Base-by-base conservation (phyloP, 2,797 vertebrate genomes). In the Lycodopsis pacificus region DNA sequence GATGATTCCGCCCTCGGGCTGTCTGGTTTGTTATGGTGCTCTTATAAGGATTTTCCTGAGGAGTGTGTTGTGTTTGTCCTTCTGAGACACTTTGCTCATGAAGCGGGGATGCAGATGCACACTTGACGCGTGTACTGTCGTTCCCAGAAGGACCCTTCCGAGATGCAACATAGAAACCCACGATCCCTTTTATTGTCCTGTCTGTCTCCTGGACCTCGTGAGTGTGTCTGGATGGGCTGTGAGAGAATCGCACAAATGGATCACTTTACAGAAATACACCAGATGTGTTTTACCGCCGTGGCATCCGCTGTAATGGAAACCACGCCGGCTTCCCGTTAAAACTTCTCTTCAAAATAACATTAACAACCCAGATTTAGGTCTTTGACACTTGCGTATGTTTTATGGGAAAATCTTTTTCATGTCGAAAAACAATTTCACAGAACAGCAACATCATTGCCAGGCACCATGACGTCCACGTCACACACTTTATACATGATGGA, bases 41-140 rank as follows among this genome's bases (percentile, higher is more conserved):
- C 48, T 27, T 36, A 3, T 15, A 9, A 68, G 44, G 30, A 8
- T 75, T 69, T 69, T 80, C 38, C 70, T 20, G 44, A 72, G 27
- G 54, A 65, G 51, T 4, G 57, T 34, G 19, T 44, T 14, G 57
- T 19, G 44, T 73, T 65, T 54, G 63, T 53, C 53, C 59, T 49
- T 73, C 40, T 0, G 25, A 68, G 65, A 42, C 59, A 19, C 20
- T 32, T 48, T 65, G 44, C 25, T 61, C 36, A 8, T 34, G 40
- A 36, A 44, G 36, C 34, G 7, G 3, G 17, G 22, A 49, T 48
- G 13, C 27, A 48, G 59, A 57, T 30, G 32, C 49, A 34, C 12
- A 30, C 27, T 25, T 30, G 13, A 63, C 32, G 32, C 11, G 1
- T 40, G 19, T 22, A 17, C 48, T 17, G 22, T 62, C 48, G 11